Conservation (phyloP, 2,888 invertebrate species). For the Actias luna region DNA sequence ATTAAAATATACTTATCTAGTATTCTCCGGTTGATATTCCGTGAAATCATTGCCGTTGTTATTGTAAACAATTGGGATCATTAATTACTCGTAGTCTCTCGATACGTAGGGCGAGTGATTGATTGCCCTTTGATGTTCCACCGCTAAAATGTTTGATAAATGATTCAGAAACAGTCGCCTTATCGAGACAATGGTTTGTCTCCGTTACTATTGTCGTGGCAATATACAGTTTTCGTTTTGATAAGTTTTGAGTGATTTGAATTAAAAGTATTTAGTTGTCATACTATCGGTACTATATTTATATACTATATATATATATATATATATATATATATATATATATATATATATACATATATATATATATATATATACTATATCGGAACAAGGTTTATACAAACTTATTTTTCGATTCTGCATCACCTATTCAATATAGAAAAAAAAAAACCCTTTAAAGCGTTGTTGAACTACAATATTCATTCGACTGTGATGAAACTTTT, state of each 20-base stretch:
- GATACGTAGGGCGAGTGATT: constrained; percentile 5
- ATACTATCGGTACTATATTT: no score
- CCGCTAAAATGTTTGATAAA: constrained; percentile 13
- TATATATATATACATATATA: no score
- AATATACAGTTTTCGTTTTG: background rate
- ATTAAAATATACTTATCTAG: background rate
- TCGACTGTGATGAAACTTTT: no score
- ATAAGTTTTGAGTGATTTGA: background rate
- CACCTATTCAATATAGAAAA: no score
- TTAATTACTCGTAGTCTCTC: constrained; percentile 12
- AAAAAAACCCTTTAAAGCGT: no score
- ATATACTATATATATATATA: no score
- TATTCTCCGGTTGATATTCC: background rate
- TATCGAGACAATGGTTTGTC: constrained; percentile 6
- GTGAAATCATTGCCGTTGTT: background rate
- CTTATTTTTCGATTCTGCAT: no score
- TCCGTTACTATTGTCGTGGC: background rate
- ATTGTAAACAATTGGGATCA: constrained; percentile 10
- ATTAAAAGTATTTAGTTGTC: no score
- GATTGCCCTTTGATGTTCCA: constrained; percentile 9
- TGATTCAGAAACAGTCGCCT: background rate
- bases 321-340: no score
- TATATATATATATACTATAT: no score
- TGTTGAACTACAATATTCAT: no score
- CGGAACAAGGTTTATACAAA: no score